A percentile compares a stretch with the other conserved stretches of the same genome.
These are phyloP conservation scores for Daphoenositta chrysoptera DNA, from an alignment of 2,113 vertebrate species.

Conservation along the genomic window DNA sequence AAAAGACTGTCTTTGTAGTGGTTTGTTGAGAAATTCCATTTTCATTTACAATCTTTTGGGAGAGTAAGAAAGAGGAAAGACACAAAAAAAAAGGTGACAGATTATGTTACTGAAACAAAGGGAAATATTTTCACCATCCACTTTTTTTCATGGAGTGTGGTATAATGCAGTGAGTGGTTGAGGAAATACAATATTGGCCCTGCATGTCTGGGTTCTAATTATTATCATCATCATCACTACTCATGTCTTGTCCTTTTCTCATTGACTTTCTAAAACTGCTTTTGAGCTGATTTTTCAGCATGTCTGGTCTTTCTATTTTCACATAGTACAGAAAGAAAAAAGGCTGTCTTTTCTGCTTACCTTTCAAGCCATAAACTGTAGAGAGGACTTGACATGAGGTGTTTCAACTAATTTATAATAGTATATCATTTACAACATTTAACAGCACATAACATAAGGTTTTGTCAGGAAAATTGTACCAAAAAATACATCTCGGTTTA, in stretches of 20 bases:
- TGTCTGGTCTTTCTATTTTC: not conserved
- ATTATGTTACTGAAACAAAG: not conserved
- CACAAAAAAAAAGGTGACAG: not conserved
- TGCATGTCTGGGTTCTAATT: not conserved
- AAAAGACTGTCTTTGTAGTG: not conserved
- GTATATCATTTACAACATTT: not conserved
- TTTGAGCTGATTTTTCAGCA: not conserved
- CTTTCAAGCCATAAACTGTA: not conserved
- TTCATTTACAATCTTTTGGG: not conserved
- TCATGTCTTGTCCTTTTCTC: not conserved
- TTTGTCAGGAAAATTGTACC: constrained; percentile 11
- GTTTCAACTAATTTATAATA: not conserved
- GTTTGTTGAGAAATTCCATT: not conserved
- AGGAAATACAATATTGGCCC: not conserved
- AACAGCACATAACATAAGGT: not conserved
- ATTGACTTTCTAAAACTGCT: not conserved
- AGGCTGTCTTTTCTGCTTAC: not conserved
- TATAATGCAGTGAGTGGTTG: not conserved
- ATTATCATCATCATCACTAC: not conserved
- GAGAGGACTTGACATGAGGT: not conserved
- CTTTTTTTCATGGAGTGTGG: not conserved
- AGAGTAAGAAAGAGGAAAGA: not conserved
- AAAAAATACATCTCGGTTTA: not conserved
- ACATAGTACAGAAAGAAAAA: not conserved
- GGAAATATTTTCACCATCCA: not conserved